Evolutionary conservation across 1,140 invertebrate species (phyloP).

Genomic region (Drosophila ercepeae): DNA sequence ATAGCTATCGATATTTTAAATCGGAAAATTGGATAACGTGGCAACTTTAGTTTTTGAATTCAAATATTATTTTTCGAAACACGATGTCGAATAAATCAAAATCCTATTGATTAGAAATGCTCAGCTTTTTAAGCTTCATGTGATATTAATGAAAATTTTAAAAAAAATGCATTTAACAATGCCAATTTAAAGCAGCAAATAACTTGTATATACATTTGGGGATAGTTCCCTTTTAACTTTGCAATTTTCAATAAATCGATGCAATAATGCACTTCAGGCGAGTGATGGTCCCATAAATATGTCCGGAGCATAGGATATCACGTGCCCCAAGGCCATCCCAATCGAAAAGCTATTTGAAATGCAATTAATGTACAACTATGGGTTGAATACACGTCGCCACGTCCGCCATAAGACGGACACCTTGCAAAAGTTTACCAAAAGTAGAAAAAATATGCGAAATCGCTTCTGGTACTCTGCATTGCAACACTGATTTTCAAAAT

Average conservation of each 20-base stretch:
- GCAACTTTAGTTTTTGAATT: neutral
- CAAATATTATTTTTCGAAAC: neutral
- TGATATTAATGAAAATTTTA: too few relatives aligned
- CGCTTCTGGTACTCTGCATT: slow-evolving; percentile 31
- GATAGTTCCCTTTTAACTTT: neutral
- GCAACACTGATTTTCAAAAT: slow-evolving; percentile 10
- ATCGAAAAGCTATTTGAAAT: slow-evolving; percentile 40
- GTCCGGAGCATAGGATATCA: slow-evolving; percentile 13
- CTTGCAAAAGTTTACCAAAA: slow-evolving; percentile 37
- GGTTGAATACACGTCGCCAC: slow-evolving; percentile 31
- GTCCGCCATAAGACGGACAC: slow-evolving; percentile 41
- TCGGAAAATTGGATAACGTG: neutral
- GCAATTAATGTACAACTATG: slow-evolving; percentile 41
- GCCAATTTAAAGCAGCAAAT: too few relatives aligned
- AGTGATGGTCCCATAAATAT: slow-evolving; percentile 31
- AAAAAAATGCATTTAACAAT: too few relatives aligned
- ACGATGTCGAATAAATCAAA: too few relatives aligned
- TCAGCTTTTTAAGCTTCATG: too few relatives aligned
- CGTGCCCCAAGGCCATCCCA: slow-evolving; percentile 37
- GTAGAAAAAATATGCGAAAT: slow-evolving; percentile 17
- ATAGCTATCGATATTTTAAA: slow-evolving; percentile 1
- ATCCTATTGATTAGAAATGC: too few relatives aligned
- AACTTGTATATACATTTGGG: neutral
- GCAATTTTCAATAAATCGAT: neutral
- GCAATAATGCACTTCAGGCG: slow-evolving; percentile 2